phyloP scores from a whole-genome alignment of 1,140 invertebrate genomes.

The Scaptomyza hsui region DNA sequence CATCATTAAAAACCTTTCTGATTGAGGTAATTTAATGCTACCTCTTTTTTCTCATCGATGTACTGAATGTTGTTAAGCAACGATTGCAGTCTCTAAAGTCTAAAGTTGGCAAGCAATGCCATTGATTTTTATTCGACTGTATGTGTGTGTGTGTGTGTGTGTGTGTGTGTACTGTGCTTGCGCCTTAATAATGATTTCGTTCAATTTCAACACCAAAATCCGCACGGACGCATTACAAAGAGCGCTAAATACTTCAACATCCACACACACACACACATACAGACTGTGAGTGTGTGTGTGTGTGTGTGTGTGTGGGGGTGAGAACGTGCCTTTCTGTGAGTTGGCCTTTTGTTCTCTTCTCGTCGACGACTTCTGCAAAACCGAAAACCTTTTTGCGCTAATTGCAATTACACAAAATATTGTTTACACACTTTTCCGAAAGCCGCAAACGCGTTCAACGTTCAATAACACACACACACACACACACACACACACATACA shows the following conservation, averaged over 20 bases:
- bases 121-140: slow-evolving; percentile 47
- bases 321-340: too few species aligned
- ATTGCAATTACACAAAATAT: slow-evolving; percentile 75
- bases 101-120: slow-evolving; percentile 9
- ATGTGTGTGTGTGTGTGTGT: slow-evolving; percentile 4
- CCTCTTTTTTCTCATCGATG: too few species aligned
- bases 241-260: slow-evolving; percentile 35
- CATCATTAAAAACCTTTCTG: too few species aligned
- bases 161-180: slow-evolving; percentile 17
- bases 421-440: slow-evolving; percentile 60
- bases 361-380: slow-evolving; percentile 17
- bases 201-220: slow-evolving; percentile 38
- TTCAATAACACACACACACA: slow-evolving; percentile 33
- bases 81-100: background rate
- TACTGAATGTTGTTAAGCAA: background rate
- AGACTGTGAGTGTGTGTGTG: background rate
- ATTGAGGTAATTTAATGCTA: too few species aligned
- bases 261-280: too few species aligned
- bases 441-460: slow-evolving; percentile 50
- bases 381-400: slow-evolving; percentile 53
- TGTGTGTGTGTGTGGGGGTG: slow-evolving; percentile 2
- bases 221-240: slow-evolving; percentile 55
- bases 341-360: slow-evolving; percentile 18
- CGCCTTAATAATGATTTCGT: slow-evolving; percentile 19
- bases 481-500: background rate